Evolutionary conservation across 2,888 invertebrate species (phyloP).

Genomic region (Zaprionus lineosus): DNA sequence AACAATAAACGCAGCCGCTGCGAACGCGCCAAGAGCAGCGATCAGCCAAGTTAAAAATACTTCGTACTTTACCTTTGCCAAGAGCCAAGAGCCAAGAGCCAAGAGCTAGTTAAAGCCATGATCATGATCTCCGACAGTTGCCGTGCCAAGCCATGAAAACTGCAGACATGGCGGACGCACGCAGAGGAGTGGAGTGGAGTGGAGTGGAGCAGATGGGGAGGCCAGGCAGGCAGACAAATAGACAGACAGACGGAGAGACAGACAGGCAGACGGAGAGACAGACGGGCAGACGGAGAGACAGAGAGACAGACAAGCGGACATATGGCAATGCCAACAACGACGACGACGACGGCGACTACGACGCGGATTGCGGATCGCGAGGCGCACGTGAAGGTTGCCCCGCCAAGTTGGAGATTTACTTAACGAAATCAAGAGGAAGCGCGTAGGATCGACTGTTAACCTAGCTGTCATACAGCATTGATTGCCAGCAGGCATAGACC

Average conservation of each 20-base stretch:
- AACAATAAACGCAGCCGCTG: slow-evolving; percentile 60
- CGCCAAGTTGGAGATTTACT: slow-evolving; percentile 72
- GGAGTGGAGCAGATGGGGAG: slow-evolving; percentile 3
- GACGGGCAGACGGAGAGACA: slow-evolving; percentile 20
- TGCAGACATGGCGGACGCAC: slow-evolving; percentile 19
- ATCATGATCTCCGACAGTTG: slow-evolving; percentile 70
- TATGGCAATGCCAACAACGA: slow-evolving; percentile 12
- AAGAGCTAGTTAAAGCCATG: slow-evolving; percentile 76
- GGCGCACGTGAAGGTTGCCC: slow-evolving; percentile 71
- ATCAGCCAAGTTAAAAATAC: slow-evolving; percentile 68
- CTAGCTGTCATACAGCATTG: slow-evolving; percentile 77
- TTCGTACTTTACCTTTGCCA: slow-evolving; percentile 59
- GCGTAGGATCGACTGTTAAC: slow-evolving; percentile 74
- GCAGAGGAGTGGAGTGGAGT: too few species aligned
- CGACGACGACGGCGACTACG: too few species aligned
- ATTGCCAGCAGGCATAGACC: slow-evolving; percentile 61
- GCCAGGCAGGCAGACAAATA: slow-evolving; percentile 19
- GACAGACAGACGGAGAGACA: slow-evolving; percentile 16
- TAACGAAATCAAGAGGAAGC: slow-evolving; percentile 79
- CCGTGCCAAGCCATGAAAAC: slow-evolving; percentile 66
- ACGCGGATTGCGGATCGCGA: too few species aligned
- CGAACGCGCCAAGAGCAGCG: slow-evolving; percentile 30
- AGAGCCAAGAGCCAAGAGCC: slow-evolving; percentile 49
- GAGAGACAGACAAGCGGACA: neutral
- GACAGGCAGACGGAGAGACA: slow-evolving; percentile 22